A percentile compares a stretch with the other conserved stretches of the same genome.
Conservation (phyloP, 53 echinoderm and acorn worm genomes). For the Antedon mediterranea region DNA sequence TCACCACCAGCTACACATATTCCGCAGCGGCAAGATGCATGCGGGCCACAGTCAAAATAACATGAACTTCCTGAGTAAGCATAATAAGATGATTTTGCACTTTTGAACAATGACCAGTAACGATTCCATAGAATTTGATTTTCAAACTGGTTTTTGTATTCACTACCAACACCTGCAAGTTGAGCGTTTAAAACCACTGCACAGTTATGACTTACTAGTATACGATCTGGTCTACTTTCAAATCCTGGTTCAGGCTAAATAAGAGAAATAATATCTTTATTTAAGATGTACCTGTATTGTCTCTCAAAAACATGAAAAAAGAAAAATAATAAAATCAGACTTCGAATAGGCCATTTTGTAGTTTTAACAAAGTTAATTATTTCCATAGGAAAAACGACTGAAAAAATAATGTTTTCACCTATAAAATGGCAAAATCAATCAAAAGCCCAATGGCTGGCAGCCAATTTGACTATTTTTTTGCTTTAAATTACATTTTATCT, state of each 20-base stretch:
- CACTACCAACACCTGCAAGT: conserved; percentile 24
- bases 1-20: conserved; percentile 55
- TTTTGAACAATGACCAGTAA: conserved; percentile 11
- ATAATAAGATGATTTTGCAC: conserved; percentile 14
- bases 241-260: conserved; percentile 54
- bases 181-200: conserved; percentile 18
- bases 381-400: no score
- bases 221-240: conserved; percentile 60
- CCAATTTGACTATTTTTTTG: no score
- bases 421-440: no score
- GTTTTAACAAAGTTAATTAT: no score
- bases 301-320: no score
- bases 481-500: no score
- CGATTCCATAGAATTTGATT: conserved; percentile 24
- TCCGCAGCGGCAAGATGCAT: conserved; percentile 57
- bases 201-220: conserved; percentile 28
- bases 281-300: no score
- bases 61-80: conserved; percentile 17
- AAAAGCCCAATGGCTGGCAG: no score
- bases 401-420: no score
- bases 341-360: no score
- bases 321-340: no score
- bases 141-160: conserved; percentile 19
- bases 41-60: conserved; percentile 55
- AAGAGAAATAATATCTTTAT: background rate